Evolutionary conservation across 2,113 vertebrate genomes (phyloP).

Genomic region (Egretta garzetta): DNA sequence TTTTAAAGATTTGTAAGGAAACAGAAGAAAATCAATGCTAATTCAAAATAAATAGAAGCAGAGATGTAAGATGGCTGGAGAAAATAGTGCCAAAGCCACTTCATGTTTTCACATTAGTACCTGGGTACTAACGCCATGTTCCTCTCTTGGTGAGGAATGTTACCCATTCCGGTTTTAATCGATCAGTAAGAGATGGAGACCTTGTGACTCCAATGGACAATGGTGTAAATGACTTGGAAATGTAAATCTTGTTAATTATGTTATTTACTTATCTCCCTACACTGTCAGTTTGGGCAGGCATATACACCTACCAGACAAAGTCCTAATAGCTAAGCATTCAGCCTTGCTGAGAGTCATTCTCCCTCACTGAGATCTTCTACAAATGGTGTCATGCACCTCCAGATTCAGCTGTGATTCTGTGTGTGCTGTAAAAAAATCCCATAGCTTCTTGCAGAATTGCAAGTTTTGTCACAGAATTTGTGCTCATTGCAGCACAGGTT

Average conservation of each 20-base stretch:
- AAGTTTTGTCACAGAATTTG: not conserved
- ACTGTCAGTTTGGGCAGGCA: not conserved
- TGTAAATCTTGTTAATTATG: not conserved
- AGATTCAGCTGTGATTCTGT: not conserved
- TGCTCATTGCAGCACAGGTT: not conserved
- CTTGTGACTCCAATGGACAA: not conserved
- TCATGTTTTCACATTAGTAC: not conserved
- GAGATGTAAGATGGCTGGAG: not conserved
- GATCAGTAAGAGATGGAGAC: not conserved
- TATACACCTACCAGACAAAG: not conserved
- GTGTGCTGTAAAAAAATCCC: not conserved
- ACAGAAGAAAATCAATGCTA: not conserved
- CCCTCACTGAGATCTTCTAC: not conserved
- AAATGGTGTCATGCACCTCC: not conserved
- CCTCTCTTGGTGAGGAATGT: not conserved
- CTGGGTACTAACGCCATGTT: not conserved
- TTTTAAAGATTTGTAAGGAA: not conserved
- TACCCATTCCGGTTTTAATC: not conserved
- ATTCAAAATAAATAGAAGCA: not conserved
- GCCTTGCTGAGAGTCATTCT: not conserved
- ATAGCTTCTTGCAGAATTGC: not conserved
- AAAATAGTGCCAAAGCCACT: not conserved
- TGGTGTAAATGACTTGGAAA: not conserved
- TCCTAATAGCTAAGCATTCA: not conserved
- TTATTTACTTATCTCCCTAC: not conserved